Base-by-base conservation (phyloP, 2,888 invertebrate species). In the Drosophila percnosoma region DNA sequence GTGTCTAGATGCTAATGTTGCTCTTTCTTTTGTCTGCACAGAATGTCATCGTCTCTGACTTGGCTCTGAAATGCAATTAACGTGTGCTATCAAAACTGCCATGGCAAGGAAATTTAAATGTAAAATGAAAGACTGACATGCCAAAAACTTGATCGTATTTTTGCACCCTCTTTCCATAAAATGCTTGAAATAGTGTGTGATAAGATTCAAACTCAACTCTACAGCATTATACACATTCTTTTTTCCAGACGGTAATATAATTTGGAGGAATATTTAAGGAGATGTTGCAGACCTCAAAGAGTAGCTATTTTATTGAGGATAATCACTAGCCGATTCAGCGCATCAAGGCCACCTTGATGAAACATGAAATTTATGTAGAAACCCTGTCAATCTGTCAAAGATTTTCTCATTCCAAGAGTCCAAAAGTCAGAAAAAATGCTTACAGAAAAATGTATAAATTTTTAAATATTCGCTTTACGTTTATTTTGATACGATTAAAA, bases 51-150 rank as follows among this genome's bases (percentile, higher is more conserved):
- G 75, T 80, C 76, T 80, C 75, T 75, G 70, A 76, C 63, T 58
- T 38, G 73, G 68, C 68, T 61, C 73, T 69, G 84, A 84, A 83
- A 83, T 82, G 83, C 82, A 83, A 83, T 83, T 84, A 84, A 82
- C 79, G 68, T 82, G 73, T 68, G 73, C 77, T 68, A 82, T 84
- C 84, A 74, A 73, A 77, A 70, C 69, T 71, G 75, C 68, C 49
- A 58, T 49, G 60, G 64, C 53, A 83, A 74, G 64, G 61, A 80
- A 75, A 74, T 68, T 68, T 73, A 75, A 66, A 75, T 75, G 64
- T 64, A 57, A 67, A 75, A 74, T 75, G 80, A 82, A 73, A 68
- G 70, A 21, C 55, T 66, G 40, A 33, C 51, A 57, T 11, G 21
- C 29, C 36, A 61, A 71, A 31, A 71, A 36, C 29, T 57, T 48